Base-by-base conservation (phyloP, 2,797 vertebrate species). In the Peromyscus melanophrys region DNA sequence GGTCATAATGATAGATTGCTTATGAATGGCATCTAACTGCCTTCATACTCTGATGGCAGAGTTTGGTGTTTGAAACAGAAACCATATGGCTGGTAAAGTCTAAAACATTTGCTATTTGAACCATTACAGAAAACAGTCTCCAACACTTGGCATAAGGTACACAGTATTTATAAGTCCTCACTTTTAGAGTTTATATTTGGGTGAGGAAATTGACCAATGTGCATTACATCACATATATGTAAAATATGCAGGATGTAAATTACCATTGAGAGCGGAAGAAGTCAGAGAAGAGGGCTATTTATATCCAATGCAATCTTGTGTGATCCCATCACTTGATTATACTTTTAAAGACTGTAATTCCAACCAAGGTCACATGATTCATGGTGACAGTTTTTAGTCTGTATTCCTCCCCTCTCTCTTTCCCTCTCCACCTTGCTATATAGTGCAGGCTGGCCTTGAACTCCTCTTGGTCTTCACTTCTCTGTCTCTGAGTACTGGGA, bases 181-280 rank as follows among this genome's bases (percentile, higher is more conserved):
- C 4, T 86, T 89, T 6, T 27, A 31, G 21, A 61, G 34, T 11
- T 96, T 49, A 23, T 92, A 82, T 89, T 92, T 95, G 95, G 81
- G 52, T 90, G 29, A 92, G 23, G 12, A 92, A 87, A 87, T 84
- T 80, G 40, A 16, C 43, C 37, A 81, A 59, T 76, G 76, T 1
- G 46, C 6, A 84, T 3, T 49, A 52, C 23, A 65, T 37, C 37
- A 52, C 31, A 73, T 94, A 82, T 7, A 75, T 63, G 55, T 87
- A 89, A 91, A 89, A 83, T 73, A 75, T 57, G 12, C 25, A 46
- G 29, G 49, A 65, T 46, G 17, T 57, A 80, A 88, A 92, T 69
- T 84, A 46, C 8, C 59, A 29, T 10, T 59, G 17, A 63, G n/a
- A 63, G 90, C 61, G 9, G 52, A 63, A 96, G 76, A 85, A 92